Conservation (phyloP, 2,113 vertebrate species). For the Chaetops frenatus region DNA sequence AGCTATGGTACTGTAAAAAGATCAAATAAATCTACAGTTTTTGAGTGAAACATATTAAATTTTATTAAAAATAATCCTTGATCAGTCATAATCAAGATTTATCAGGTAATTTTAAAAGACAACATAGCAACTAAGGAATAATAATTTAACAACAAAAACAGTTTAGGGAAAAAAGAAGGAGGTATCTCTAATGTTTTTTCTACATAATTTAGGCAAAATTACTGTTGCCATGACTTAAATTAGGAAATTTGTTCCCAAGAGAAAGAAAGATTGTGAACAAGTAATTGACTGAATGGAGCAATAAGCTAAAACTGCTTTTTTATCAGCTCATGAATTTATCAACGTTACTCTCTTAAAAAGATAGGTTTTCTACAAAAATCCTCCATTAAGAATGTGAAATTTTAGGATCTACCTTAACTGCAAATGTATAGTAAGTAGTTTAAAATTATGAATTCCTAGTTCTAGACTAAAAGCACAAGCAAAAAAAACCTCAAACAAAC, state of each 20-base stretch:
- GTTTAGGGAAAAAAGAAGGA: background rate
- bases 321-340: background rate
- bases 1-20: background rate
- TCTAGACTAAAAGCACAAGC: background rate
- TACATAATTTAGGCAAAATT: background rate
- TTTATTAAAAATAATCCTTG: background rate
- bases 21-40: background rate
- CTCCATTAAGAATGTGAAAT: background rate
- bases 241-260: background rate
- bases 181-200: background rate
- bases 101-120: background rate
- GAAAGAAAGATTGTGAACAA: background rate
- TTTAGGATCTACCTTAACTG: background rate
- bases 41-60: background rate
- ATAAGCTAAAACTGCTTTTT: background rate
- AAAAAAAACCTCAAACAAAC: background rate
- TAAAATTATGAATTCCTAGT: background rate
- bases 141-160: background rate
- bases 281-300: background rate
- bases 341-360: background rate
- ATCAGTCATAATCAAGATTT: background rate
- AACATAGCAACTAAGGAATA: background rate
- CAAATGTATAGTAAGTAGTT: background rate
- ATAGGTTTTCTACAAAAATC: background rate
- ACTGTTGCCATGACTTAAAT: background rate